phyloP scores from a whole-genome alignment of 2,888 invertebrate species.

The Lapara coniferarum region DNA sequence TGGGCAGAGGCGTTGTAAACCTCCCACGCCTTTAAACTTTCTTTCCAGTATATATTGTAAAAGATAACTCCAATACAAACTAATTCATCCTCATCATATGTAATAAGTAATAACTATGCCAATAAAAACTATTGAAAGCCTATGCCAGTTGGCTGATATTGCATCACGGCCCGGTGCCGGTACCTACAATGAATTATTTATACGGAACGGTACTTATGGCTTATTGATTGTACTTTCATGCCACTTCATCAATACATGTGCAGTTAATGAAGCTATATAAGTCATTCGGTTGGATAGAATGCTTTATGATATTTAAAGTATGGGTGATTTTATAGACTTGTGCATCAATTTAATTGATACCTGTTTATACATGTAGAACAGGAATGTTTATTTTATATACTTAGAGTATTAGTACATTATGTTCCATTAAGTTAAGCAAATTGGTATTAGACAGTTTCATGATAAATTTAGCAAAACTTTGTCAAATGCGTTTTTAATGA shows the following conservation, averaged over 20 bases:
- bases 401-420: too few relatives aligned
- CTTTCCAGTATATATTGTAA: too few relatives aligned
- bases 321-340: too few relatives aligned
- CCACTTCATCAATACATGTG: constrained; percentile 28
- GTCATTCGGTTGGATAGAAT: not conserved
- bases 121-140: not conserved
- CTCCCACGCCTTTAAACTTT: too few relatives aligned
- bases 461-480: not conserved
- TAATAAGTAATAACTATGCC: not conserved
- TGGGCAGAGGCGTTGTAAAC: too few relatives aligned
- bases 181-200: constrained; percentile 46
- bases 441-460: not conserved
- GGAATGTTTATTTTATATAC: too few relatives aligned
- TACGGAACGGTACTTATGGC: constrained; percentile 43
- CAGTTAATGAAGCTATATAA: not conserved
- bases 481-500: constrained; percentile 15
- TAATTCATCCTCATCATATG: not conserved
- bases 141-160: constrained; percentile 1
- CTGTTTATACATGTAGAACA: too few relatives aligned
- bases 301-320: not conserved
- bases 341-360: too few relatives aligned
- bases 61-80: not conserved
- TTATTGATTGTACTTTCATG: constrained; percentile 46
- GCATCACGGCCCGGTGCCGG: constrained; percentile 24
- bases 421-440: not conserved